Evolutionary conservation across 2,888 invertebrate species (phyloP), one percentile per base, ranked within the genome.

Genomic region (Sturmia bella): DNA sequence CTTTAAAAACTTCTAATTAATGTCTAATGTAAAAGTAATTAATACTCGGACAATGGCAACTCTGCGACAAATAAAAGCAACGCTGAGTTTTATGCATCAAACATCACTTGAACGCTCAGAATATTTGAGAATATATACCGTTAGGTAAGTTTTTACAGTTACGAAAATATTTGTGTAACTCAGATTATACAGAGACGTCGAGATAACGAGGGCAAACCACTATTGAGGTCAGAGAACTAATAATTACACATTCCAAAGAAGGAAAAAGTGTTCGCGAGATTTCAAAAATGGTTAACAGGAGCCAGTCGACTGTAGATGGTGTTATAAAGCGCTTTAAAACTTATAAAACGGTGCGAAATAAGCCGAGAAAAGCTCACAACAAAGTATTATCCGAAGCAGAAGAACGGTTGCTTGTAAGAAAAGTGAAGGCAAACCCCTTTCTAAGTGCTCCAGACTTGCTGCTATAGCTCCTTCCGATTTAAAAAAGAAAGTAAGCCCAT

Each of bases 141-240:
- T 27, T 27, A 27, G 27, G 27, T 27, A 3, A 27, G 27, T 52
- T 52, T 52, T 52, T 24, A 50, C 50, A 59, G n/a, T 45, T 45
- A 11, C 11, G 17, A n/a, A 43, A 43, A 21, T 12, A 57, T 19
- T 59, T n/a, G n/a, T n/a, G n/a, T n/a, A 41, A 13, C 41, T 13
- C 17, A 12, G 52, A 68, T 43, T 19, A 37, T 13, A 17, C 2
- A 27, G 17, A 39, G 52, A 19, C 24, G 37, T 72, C 61, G 32
- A 15, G 27, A 54, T 52, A 37, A 41, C 39, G 52, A 19, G 45
- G 39, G 6, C 24, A 73, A 61, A 63, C 48, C 54, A 45, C 27
- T 45, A 69, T 69, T 19, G 69, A 69, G 9, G 39, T 57, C 45
- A 48, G 48, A 21, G 43, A 57, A 45, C 11, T 57, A 39, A 24